Base-by-base conservation (phyloP, 2,797 vertebrate species). In the Varecia variegata region DNA sequence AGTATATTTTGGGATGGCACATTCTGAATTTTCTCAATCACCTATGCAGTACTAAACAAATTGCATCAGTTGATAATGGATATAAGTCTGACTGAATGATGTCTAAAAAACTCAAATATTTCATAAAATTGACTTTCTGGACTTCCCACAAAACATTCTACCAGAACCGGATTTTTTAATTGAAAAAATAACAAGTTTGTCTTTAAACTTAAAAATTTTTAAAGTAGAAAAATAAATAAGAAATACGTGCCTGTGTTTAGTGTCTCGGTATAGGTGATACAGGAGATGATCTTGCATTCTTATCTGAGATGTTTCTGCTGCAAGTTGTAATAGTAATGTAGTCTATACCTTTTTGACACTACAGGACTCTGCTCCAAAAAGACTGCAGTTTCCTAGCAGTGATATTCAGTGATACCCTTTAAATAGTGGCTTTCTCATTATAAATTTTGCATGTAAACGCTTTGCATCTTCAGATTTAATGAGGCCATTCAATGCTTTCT, bases 381-480 rank as follows among this genome's bases (percentile, higher is more conserved):
- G 7, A 67, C 7, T 56, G 21, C 35, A 1, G 17, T 45, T 91
- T 92, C 32, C 43, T 15, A 92, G 23, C 15, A 86, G 70, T 50
- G 38, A 79, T 70, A 74, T 65, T 90, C 71, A 95, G 94, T 82
- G 20, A 82, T 9, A 20, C 11, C 92, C 84, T 94, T 87, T 93
- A 89, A 74, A 90, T 70, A 77, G 47, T 95, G 80, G 71, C 43
- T 87, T 95, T 93, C 93, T 94, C n/a, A 93, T 87, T 76, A 98
- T 93, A 96, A 96, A 95, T 96, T 88, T 96, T 97, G 84, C 94
- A 92, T 93, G 60, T 76, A 94, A 96, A 97, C 70, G 92, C 60
- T 92, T 94, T 52, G 21, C 65, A 92, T 90, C 14, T 81, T 93
- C 84, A 90, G 74, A 96, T 95, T 96, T 97, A 96, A 95, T 94